Evolutionary conservation across 2,888 invertebrate species (phyloP).

Genomic region (Drosophila tripunctata): DNA sequence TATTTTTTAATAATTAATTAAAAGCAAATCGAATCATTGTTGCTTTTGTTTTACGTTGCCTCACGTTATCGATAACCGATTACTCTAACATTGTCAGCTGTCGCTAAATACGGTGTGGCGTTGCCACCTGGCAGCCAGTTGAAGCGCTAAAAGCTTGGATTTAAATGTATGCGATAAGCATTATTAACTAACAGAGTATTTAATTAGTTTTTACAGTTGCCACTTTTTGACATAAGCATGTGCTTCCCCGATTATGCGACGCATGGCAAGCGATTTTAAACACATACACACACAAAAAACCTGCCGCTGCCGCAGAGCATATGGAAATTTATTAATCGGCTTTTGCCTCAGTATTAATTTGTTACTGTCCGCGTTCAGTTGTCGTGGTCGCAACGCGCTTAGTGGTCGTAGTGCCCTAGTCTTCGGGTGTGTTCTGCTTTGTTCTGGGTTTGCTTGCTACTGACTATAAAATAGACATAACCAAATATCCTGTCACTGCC

Average conservation of each 20-base stretch:
- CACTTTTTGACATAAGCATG: background rate
- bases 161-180: slow-evolving; percentile 37
- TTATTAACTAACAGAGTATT: background rate
- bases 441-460: slow-evolving; percentile 24
- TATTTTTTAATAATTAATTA: slow-evolving; percentile 30
- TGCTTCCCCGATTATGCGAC: slow-evolving; percentile 12
- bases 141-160: slow-evolving; percentile 15
- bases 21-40: slow-evolving; percentile 44
- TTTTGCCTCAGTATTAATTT: slow-evolving; percentile 61
- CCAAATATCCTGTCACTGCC: slow-evolving; percentile 41
- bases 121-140: slow-evolving; percentile 23
- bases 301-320: background rate
- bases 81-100: slow-evolving; percentile 34
- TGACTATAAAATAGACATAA: slow-evolving; percentile 19
- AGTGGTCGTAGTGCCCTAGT: background rate
- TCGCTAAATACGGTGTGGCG: background rate
- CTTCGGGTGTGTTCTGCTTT: slow-evolving; percentile 4
- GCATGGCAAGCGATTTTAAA: background rate
- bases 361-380: slow-evolving; percentile 45
- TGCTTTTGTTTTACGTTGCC: slow-evolving; percentile 57
- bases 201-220: background rate
- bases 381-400: slow-evolving; percentile 12
- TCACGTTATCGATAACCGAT: slow-evolving; percentile 53
- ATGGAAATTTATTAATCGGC: slow-evolving; percentile 24
- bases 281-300: background rate